Conservation (phyloP, 2,113 vertebrate genomes). For the Hippocampus comes region DNA sequence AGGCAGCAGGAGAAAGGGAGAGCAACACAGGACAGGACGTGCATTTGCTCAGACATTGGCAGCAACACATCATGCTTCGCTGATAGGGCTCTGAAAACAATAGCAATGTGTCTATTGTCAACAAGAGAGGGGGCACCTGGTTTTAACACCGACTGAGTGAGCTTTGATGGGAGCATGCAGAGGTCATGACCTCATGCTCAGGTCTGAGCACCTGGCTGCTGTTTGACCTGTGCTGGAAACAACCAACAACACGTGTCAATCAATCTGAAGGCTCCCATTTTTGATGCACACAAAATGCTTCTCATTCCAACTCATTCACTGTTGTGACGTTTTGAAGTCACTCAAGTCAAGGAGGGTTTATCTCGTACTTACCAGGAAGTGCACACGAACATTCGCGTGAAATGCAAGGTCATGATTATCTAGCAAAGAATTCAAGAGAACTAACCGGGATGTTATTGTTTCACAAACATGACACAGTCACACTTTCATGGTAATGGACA, state of each 20-base stretch:
- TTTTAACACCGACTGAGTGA: background rate
- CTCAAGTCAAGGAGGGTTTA: no score
- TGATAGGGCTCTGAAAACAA: conserved; percentile 53
- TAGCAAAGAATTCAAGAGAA: no score
- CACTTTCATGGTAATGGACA: no score
- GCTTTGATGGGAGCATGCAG: background rate
- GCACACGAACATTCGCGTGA: no score
- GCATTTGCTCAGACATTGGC: conserved; percentile 29
- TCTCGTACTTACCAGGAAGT: no score
- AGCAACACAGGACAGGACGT: conserved; percentile 38
- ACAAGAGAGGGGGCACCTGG: conserved; percentile 24
- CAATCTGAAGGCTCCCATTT: background rate
- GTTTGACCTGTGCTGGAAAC: conserved; percentile 2
- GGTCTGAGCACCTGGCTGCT: background rate
- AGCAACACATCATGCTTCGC: conserved; percentile 12
- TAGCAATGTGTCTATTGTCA: conserved; percentile 15
- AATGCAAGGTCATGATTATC: no score
- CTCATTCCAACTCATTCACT: no score
- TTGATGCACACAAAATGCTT: background rate
- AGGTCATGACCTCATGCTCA: conserved; percentile 12
- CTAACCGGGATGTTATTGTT: no score
- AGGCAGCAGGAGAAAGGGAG: conserved; percentile 32
- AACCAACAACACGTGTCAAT: background rate
- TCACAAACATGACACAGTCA: no score
- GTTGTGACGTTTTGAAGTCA: no score